Evolutionary conservation across 2,113 vertebrate genomes (phyloP), one percentile per base, ranked within the genome.

Genomic region (Trematocara variabile): DNA sequence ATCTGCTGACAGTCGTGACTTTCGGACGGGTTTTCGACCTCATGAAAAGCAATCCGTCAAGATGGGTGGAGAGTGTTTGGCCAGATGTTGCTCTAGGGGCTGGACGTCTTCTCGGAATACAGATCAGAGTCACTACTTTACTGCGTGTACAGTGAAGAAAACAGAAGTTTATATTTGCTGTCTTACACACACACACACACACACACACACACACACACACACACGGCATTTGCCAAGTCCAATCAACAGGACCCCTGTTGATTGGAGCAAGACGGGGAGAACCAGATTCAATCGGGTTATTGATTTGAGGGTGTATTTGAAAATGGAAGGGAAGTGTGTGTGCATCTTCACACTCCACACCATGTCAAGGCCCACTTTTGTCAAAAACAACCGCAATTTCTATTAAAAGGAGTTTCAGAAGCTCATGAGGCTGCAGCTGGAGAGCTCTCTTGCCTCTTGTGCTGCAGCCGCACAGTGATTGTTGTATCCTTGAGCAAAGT

Each of bases 231-330:
- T 28, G 25, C 4, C 4, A 28, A 28, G 25, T 28, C 25, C 25
- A 28, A 28, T 28, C 25, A 28, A 28, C 25, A 28, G 25, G 25
- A 28, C 25, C 25, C 25, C 4, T 28, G 25, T 25, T 25, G 22
- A 25, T 25, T 25, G 25, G 25, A 28, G 25, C 25, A 28, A 28
- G 25, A 53, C 77, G 52, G 73, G 34, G 48, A 48, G 77, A 87
- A 91, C 85, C 60, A 87, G 86, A 92, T 93, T 77, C 68, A 90
- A 90, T 94, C 82, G 92, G 14, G 33, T 28, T 80, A 92, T 92
- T 90, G 89, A 93, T 91, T 93, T 85, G 58, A 73, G 60, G 14
- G 65, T 75, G 70, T 78, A 77, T 81, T 82, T 89, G 79, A 73
- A 75, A 81, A 85, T 58, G 50, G 44, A 82, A 48, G 50, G 37